These are phyloP conservation scores for Steatornis caripensis DNA, from an alignment of 2,113 vertebrate species.

Conservation along the genomic window DNA sequence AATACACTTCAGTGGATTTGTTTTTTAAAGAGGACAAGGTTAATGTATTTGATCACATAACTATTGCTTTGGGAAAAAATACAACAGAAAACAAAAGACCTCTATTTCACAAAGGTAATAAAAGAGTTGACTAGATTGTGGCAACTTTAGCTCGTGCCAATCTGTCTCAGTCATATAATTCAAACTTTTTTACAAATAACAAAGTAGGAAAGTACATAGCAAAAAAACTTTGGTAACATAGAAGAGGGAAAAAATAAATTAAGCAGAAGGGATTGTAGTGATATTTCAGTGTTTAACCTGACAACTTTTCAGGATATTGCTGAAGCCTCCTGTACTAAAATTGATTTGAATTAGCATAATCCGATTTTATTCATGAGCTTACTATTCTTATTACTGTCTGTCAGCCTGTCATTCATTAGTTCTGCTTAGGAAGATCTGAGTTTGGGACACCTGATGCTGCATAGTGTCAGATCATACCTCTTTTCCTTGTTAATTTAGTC, in stretches of 20 bases:
- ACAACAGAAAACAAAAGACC: neutral
- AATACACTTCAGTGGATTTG: neutral
- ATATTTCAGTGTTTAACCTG: slow-evolving; percentile 18
- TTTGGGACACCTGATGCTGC: neutral
- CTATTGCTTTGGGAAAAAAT: neutral
- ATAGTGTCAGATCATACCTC: neutral
- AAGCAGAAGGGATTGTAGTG: neutral
- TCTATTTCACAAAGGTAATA: neutral
- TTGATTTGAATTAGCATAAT: slow-evolving; percentile 30
- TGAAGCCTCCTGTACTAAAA: neutral
- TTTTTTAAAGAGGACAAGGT: neutral
- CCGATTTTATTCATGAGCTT: neutral
- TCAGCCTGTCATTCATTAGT: neutral
- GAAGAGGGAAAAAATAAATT: neutral
- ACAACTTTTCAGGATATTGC: neutral
- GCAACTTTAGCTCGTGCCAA: neutral
- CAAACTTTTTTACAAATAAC: neutral
- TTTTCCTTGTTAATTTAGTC: neutral
- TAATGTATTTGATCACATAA: neutral
- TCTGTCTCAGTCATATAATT: neutral
- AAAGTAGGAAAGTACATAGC: neutral
- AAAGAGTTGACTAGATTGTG: neutral
- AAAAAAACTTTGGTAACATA: neutral
- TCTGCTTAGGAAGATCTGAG: neutral
- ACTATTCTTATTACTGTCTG: neutral